These are phyloP conservation scores for Melitaea cinxia DNA, from an alignment of 1,140 invertebrate species.

Conservation along the genomic window DNA sequence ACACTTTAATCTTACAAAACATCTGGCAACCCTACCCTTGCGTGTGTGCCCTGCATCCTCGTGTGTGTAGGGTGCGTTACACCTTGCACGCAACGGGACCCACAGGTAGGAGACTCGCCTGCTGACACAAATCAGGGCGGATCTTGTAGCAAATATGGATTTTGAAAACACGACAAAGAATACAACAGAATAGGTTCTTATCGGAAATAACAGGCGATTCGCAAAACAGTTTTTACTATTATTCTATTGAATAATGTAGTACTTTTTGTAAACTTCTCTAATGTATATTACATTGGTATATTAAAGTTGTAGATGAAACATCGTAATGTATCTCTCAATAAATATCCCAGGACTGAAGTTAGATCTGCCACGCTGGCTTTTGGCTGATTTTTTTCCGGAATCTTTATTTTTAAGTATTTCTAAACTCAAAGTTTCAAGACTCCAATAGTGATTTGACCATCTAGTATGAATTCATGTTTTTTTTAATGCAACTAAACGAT, in stretches of 20 bases:
- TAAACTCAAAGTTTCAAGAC: too few species aligned
- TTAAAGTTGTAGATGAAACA: too few species aligned
- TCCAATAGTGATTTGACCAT: too few species aligned
- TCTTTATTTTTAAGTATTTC: too few species aligned
- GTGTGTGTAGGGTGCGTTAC: conserved; percentile 61
- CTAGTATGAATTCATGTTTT: too few species aligned
- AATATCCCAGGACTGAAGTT: too few species aligned
- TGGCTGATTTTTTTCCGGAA: too few species aligned
- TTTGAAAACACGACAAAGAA: conserved; percentile 42
- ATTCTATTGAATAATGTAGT: not conserved
- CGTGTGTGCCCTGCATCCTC: conserved; percentile 23
- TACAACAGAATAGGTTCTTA: conserved; percentile 34
- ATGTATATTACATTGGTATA: too few species aligned
- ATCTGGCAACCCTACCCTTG: conserved; percentile 31
- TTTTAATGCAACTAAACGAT: too few species aligned
- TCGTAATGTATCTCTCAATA: too few species aligned
- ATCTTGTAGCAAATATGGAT: conserved; percentile 65
- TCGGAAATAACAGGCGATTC: conserved; percentile 31
- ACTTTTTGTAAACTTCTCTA: too few species aligned
- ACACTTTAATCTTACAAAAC: conserved; percentile 15
- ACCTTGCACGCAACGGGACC: conserved; percentile 75
- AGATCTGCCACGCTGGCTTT: too few species aligned
- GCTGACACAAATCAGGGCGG: conserved; percentile 64
- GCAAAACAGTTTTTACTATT: not conserved
- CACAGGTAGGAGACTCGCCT: conserved; percentile 66